Evolutionary conservation across 2,113 vertebrate species (phyloP), one percentile per base, ranked within the genome.

Genomic region (Empidonax alnorum): DNA sequence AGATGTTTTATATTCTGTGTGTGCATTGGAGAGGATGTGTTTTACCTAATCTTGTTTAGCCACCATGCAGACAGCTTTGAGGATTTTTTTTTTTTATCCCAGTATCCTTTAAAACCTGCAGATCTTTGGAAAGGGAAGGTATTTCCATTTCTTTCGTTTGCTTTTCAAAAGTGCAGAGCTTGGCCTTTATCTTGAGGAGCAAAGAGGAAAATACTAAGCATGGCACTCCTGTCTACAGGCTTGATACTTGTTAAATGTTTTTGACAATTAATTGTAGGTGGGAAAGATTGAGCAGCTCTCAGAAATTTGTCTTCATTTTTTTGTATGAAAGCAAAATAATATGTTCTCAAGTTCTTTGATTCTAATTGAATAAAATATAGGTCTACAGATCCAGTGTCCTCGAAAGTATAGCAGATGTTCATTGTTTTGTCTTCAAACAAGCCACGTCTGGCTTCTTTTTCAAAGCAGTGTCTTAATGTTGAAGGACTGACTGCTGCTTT

Each of bases 41-140:
- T 99, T 98, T 98, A 97, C 97, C 97, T 98, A 98, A 98, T 98
- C 97, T 98, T 98, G 97, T 98, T 98, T 98, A 98, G 98, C 97
- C 98, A 97, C 97, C 97, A 97, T 98, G 98, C 98, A 97, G 96
- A 97, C 95, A 92, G 98, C 98, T 98, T 98, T 98, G 98, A 98
- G 97, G 97, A 97, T 97, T 97, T 97, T 93, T 76, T 74, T 88
- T 97, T 90, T 96, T 97, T 88, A 96, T 97, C 96, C 95, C 87
- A 63, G 61, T 62, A 72, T 98, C 66, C 98, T 90, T 98, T 98
- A 98, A 98, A 98, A 97, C 90, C 86, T 92, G 84, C 77, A 95
- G 97, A 96, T 96, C 98, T 98, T 97, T 97, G 97, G 97, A 94
- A 96, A 79, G 46, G 52, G 74, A 85, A 96, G 61, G 47, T 96